These are phyloP conservation scores for Valencia hispanica DNA, from an alignment of 2,797 vertebrate species.

Conservation along the genomic window DNA sequence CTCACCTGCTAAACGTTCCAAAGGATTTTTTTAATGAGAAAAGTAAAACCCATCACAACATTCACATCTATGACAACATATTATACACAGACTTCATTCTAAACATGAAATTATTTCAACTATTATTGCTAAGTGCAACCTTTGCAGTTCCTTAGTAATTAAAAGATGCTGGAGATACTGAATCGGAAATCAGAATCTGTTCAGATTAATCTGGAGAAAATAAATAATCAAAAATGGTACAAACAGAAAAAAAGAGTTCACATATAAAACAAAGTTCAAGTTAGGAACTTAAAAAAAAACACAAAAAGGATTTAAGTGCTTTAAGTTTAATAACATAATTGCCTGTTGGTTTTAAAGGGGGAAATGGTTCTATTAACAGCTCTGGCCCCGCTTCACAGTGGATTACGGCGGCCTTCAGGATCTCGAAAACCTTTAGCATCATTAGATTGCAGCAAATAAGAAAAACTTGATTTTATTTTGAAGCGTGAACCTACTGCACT, in stretches of 20 bases:
- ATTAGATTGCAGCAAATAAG: neutral
- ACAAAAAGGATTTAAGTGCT: constrained; percentile 19
- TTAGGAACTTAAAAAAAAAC: constrained; percentile 12
- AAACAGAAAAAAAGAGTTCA: constrained; percentile 33
- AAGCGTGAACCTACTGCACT: neutral
- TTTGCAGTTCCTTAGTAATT: constrained; percentile 13
- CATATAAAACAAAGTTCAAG: constrained; percentile 50
- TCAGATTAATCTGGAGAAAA: constrained; percentile 44
- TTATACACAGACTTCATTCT: constrained; percentile 40
- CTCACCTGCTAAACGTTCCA: constrained; percentile 11
- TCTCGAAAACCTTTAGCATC: neutral
- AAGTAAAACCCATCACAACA: constrained; percentile 7
- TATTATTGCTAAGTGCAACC: constrained; percentile 41
- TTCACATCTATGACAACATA: constrained; percentile 40
- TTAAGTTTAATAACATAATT: constrained; percentile 8
- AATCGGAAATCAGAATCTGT: constrained; percentile 24
- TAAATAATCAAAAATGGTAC: constrained; percentile 62
- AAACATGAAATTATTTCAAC: constrained; percentile 16
- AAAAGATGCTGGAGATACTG: neutral
- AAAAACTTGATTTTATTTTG: neutral
- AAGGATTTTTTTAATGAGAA: constrained; percentile 15
- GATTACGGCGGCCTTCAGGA: neutral
- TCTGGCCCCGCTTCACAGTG: neutral
- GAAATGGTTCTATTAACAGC: no score
- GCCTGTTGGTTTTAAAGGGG: constrained; percentile 3